These are phyloP conservation scores for Clarias magur DNA, from an alignment of 2,113 vertebrate species.

Conservation along the genomic window DNA sequence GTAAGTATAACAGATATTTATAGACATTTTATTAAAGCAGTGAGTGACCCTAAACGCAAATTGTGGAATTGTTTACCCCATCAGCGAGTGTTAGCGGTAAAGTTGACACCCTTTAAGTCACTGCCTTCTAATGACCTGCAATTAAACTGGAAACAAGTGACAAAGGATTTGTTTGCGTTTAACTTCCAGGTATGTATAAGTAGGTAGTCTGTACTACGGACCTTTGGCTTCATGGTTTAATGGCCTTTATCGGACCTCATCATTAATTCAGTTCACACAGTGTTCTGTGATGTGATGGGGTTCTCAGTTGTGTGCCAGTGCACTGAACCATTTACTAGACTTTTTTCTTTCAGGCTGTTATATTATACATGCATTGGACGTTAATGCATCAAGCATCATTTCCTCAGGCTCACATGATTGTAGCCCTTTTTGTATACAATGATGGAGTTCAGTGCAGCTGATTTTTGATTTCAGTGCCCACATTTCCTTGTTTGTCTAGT, in stretches of 20 bases:
- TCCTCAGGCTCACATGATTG: not conserved
- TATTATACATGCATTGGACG: slow-evolving; percentile 14
- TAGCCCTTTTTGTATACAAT: not conserved
- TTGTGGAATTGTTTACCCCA: slow-evolving; percentile 26
- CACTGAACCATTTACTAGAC: not conserved
- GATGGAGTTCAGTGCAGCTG: not conserved
- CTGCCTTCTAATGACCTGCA: slow-evolving; percentile 39
- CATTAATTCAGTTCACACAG: slow-evolving; percentile 19
- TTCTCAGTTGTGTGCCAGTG: slow-evolving; percentile 16
- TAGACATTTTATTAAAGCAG: slow-evolving; percentile 43
- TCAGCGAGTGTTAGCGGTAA: not conserved
- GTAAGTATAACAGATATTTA: slow-evolving; percentile 35
- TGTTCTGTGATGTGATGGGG: slow-evolving; percentile 10
- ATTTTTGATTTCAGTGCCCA: slow-evolving; percentile 18
- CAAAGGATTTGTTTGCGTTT: not conserved
- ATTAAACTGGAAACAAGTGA: slow-evolving; percentile 8
- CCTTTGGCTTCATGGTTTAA: slow-evolving; percentile 21
- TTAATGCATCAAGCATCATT: slow-evolving; percentile 9
- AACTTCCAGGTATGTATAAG: not conserved
- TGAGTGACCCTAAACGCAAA: not conserved
- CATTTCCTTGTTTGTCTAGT: not conserved
- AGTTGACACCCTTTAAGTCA: slow-evolving; percentile 16
- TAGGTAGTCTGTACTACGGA: not conserved
- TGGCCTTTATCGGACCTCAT: slow-evolving; percentile 11
- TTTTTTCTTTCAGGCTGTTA: not conserved